phyloP scores from a whole-genome alignment of 2,888 invertebrate genomes.

The Patella ulyssiponensis region DNA sequence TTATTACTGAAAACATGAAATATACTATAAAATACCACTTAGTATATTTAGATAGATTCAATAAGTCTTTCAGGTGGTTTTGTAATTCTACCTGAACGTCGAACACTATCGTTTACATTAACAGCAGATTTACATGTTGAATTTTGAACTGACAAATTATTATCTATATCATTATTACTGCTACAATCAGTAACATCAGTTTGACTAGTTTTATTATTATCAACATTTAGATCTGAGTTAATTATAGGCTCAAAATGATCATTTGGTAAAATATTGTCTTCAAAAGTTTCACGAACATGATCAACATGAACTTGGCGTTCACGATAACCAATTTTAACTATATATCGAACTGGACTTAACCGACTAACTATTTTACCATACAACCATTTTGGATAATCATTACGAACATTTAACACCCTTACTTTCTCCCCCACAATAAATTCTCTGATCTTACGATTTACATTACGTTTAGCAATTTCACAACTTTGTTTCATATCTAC shows the following conservation, averaged over 20 bases:
- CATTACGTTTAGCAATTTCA: neutral
- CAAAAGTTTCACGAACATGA: neutral
- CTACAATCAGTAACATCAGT: too few relatives aligned
- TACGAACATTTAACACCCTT: constrained; percentile 8
- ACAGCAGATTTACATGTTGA: too few relatives aligned
- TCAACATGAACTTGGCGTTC: neutral
- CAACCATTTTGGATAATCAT: too few relatives aligned
- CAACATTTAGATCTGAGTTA: neutral
- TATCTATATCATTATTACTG: too few relatives aligned
- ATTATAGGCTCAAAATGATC: neutral
- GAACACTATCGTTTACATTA: too few relatives aligned
- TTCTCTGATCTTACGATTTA: neutral
- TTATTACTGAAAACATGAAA: too few relatives aligned
- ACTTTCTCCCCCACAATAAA: constrained; percentile 6
- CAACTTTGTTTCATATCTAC: neutral
- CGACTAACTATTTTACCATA: neutral
- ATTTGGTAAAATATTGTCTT: neutral
- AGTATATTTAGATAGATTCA: too few relatives aligned
- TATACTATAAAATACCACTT: too few relatives aligned
- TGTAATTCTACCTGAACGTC: too few relatives aligned
- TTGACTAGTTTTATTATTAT: too few relatives aligned
- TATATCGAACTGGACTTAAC: neutral
- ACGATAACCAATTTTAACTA: neutral
- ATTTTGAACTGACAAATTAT: too few relatives aligned
- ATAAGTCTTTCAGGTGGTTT: too few relatives aligned